These are phyloP conservation scores for Microcebus ravelobensis DNA, from an alignment of 2,113 vertebrate genomes.

Conservation along the genomic window DNA sequence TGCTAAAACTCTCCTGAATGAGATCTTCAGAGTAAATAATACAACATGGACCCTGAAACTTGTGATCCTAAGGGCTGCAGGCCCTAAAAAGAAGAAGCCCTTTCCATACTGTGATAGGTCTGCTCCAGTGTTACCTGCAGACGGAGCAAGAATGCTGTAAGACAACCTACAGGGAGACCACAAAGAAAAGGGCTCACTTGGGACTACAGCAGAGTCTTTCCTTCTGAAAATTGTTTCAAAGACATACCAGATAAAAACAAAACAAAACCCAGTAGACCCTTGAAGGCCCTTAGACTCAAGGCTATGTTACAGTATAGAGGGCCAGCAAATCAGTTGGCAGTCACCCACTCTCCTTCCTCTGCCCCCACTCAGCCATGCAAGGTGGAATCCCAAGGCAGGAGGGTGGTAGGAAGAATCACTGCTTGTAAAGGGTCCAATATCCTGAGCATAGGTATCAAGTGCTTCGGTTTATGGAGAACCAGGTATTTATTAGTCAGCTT, in stretches of 20 bases:
- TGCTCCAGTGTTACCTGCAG: neutral
- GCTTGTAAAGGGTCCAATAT: neutral
- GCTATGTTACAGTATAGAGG: neutral
- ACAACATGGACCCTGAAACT: neutral
- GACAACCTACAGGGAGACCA: neutral
- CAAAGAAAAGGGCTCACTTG: neutral
- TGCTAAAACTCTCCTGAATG: neutral
- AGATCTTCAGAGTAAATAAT: neutral
- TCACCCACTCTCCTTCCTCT: neutral
- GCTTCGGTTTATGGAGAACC: neutral
- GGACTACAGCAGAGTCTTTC: neutral
- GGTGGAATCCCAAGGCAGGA: neutral
- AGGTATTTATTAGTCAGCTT: neutral
- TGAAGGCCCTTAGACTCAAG: neutral
- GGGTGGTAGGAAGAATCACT: neutral
- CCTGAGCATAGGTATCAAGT: neutral
- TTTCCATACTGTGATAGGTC: neutral
- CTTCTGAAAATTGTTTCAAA: constrained; percentile 26
- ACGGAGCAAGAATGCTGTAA: neutral
- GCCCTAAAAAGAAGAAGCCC: neutral
- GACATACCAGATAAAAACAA: too few species aligned
- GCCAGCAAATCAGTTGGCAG: neutral
- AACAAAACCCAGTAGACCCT: neutral
- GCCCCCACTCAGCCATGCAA: neutral
- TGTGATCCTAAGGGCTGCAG: neutral